phyloP scores from a whole-genome alignment of 1,140 invertebrate species.

The Steinernema khuongi region DNA sequence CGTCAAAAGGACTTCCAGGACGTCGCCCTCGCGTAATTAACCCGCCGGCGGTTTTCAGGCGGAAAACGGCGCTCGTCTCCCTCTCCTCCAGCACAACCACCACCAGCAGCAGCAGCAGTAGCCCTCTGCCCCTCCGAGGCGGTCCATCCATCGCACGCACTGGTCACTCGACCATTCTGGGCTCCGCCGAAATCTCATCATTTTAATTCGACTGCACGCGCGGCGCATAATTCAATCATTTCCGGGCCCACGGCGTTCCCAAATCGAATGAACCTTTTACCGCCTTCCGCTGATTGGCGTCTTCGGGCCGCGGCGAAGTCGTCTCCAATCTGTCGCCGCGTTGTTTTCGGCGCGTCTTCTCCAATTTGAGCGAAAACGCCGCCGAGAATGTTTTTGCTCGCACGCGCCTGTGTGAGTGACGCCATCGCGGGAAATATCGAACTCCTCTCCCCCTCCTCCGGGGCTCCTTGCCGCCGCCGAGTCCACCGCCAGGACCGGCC shows the following conservation, averaged over 20 bases:
- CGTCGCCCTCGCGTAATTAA: too few species aligned
- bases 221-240: slow-evolving; percentile 13
- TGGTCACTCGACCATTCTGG: background rate
- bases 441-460: background rate
- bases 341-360: slow-evolving; percentile 13
- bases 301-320: background rate
- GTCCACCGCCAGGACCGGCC: too few species aligned
- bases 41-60: too few species aligned
- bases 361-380: background rate
- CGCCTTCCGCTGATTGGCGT: slow-evolving; percentile 5
- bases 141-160: background rate
- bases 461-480: background rate
- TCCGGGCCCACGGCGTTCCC: background rate
- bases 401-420: slow-evolving; percentile 2
- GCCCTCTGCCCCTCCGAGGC: background rate
- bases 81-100: too few species aligned
- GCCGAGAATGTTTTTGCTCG: slow-evolving; percentile 10
- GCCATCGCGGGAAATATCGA: background rate
- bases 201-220: background rate
- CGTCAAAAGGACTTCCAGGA: too few species aligned
- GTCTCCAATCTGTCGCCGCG: background rate
- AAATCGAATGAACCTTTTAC: slow-evolving; percentile 12
- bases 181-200: slow-evolving; percentile 8
- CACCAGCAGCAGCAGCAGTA: background rate
- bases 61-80: too few species aligned